These are phyloP conservation scores for Frankliniella intonsa DNA, from an alignment of 2,888 invertebrate genomes.

Conservation along the genomic window DNA sequence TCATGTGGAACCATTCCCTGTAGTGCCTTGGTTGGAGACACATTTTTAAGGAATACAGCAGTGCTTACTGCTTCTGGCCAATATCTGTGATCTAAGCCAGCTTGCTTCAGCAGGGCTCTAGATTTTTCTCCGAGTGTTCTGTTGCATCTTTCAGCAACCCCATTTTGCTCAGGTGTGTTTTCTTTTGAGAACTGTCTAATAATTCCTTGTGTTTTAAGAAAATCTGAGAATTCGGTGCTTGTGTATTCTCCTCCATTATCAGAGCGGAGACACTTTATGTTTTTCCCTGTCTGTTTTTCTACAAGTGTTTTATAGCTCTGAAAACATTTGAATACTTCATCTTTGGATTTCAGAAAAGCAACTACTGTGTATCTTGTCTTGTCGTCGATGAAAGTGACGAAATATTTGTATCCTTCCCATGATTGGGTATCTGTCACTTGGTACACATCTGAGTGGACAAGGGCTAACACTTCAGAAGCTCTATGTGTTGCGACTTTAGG, in stretches of 20 bases:
- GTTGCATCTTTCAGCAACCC: conserved; percentile 36
- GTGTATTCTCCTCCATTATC: conserved; percentile 33
- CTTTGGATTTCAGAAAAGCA: neutral
- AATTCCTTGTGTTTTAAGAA: conserved; percentile 8
- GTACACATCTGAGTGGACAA: neutral
- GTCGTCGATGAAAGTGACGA: neutral
- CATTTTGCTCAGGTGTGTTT: conserved; percentile 42
- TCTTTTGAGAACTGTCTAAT: conserved; percentile 38
- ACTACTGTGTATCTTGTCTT: neutral
- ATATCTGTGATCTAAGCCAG: conserved; percentile 34
- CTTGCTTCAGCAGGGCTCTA: conserved; percentile 40
- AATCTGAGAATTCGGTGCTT: conserved; percentile 27
- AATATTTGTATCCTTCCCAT: neutral
- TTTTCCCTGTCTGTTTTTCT: neutral
- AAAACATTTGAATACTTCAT: neutral
- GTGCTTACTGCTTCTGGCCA: conserved; percentile 41
- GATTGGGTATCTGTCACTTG: neutral
- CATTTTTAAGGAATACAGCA: conserved; percentile 42
- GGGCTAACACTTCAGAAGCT: neutral
- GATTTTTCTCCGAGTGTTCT: conserved; percentile 41
- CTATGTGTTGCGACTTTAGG: neutral
- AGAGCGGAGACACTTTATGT: conserved; percentile 31
- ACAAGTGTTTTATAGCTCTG: neutral
- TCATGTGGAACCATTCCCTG: conserved; percentile 39
- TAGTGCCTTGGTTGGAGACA: conserved; percentile 38